Conservation (phyloP, 2,797 vertebrate genomes). For the Hippocampus kuda region DNA sequence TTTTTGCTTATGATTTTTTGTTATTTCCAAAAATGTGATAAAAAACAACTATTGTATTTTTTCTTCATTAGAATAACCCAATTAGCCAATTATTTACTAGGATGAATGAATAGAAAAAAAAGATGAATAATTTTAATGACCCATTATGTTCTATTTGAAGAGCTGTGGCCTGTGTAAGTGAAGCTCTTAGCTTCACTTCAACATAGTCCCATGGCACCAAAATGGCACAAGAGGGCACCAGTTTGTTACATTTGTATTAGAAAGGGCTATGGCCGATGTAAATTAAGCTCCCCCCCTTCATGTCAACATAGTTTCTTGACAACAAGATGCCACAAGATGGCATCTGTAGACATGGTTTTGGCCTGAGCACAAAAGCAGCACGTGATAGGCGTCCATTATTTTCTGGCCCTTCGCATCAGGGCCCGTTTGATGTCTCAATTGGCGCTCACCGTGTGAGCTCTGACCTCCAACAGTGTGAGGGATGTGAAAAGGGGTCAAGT, state of each 20-base stretch:
- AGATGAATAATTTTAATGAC: no score
- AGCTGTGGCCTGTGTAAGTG: no score
- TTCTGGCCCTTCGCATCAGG: background rate
- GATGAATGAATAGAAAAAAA: no score
- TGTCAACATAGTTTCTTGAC: background rate
- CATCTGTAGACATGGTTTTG: background rate
- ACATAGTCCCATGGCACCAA: no score
- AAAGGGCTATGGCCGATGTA: background rate
- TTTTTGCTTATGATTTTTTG: no score
- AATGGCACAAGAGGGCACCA: background rate
- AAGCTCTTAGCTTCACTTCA: no score
- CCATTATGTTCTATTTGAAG: no score
- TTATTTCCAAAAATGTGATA: no score
- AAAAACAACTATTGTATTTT: no score
- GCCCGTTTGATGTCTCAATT: slow-evolving; percentile 54
- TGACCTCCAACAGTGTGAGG: slow-evolving; percentile 40
- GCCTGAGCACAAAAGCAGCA: background rate
- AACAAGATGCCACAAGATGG: background rate
- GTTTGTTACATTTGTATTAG: background rate
- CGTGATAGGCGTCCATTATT: background rate
- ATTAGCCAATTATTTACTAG: no score
- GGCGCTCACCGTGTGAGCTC: slow-evolving; percentile 47
- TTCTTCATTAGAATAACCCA: no score
- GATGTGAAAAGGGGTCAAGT: slow-evolving; percentile 12
- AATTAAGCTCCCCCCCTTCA: background rate